These are phyloP conservation scores for Cyprinodon diabolis DNA, from an alignment of 2,797 vertebrate species.

Conservation along the genomic window DNA sequence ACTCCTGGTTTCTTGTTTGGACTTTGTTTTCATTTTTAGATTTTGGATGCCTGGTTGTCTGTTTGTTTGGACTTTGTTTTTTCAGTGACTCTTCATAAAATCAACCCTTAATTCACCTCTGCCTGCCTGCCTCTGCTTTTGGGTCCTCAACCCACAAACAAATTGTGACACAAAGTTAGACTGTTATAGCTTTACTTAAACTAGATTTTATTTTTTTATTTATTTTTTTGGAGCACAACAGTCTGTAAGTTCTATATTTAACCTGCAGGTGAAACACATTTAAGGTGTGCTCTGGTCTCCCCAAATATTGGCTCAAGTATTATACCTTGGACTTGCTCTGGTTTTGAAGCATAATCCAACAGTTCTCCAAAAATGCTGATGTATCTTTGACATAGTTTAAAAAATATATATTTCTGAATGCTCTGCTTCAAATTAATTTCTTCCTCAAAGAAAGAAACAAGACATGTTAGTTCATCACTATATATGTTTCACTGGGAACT, in stretches of 20 bases:
- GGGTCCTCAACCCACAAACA: no score
- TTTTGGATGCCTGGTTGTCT: no score
- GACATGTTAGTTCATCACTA: constrained; percentile 23
- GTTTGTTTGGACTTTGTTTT: no score
- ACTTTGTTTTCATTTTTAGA: no score
- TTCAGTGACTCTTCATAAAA: no score
- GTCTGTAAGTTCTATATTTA: background rate
- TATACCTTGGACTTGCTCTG: background rate
- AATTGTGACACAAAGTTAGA: no score
- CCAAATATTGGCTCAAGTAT: background rate
- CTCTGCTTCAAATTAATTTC: constrained; percentile 24
- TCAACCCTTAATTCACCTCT: no score
- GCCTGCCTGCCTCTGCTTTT: no score
- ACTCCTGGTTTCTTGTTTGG: no score
- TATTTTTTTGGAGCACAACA: background rate
- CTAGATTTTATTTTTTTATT: no score
- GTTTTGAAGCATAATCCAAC: constrained; percentile 3
- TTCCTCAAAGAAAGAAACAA: constrained; percentile 16
- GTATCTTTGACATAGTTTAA: background rate
- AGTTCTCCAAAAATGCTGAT: background rate
- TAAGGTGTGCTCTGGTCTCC: background rate
- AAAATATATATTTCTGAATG: constrained; percentile 23
- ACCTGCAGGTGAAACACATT: background rate
- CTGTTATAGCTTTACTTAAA: background rate
- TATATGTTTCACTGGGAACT: constrained; percentile 50